Conservation (phyloP, 2,888 invertebrate genomes). For the Silvanus unidentatus region DNA sequence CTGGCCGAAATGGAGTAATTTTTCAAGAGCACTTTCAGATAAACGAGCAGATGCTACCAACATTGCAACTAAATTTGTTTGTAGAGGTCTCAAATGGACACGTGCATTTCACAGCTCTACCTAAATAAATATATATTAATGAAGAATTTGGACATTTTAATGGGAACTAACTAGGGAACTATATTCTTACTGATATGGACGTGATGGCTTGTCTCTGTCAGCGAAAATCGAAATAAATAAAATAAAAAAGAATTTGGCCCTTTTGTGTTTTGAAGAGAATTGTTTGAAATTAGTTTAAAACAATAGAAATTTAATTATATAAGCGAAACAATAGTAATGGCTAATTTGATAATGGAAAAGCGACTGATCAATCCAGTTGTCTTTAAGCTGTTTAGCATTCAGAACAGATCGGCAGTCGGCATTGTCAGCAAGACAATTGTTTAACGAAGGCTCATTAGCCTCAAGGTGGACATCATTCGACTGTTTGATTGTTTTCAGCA, state of each 20-base stretch:
- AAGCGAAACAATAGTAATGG: slow-evolving; percentile 6
- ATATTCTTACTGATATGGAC: too few species aligned
- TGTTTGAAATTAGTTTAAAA: background rate
- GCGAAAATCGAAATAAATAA: too few species aligned
- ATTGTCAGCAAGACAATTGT: slow-evolving; percentile 40
- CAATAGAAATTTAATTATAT: slow-evolving; percentile 2
- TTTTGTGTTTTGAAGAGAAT: too few species aligned
- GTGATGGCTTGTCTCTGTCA: too few species aligned
- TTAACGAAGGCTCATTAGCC: slow-evolving; percentile 41
- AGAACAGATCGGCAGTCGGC: slow-evolving; percentile 28
- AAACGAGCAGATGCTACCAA: slow-evolving; percentile 20
- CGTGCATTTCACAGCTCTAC: too few species aligned
- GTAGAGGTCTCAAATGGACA: background rate
- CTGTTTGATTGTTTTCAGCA: slow-evolving; percentile 25
- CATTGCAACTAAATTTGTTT: slow-evolving; percentile 6
- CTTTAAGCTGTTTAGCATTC: slow-evolving; percentile 32
- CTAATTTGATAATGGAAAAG: slow-evolving; percentile 29
- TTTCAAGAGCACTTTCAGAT: slow-evolving; percentile 20
- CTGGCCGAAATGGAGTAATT: slow-evolving; percentile 21
- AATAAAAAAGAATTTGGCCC: too few species aligned
- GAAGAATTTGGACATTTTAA: too few species aligned
- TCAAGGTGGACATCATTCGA: slow-evolving; percentile 35
- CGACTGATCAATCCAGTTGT: slow-evolving; percentile 26
- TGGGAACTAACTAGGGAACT: too few species aligned
- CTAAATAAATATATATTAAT: too few species aligned